Base-by-base conservation (phyloP, 2,888 invertebrate species). In the Harpalus rufipes region DNA sequence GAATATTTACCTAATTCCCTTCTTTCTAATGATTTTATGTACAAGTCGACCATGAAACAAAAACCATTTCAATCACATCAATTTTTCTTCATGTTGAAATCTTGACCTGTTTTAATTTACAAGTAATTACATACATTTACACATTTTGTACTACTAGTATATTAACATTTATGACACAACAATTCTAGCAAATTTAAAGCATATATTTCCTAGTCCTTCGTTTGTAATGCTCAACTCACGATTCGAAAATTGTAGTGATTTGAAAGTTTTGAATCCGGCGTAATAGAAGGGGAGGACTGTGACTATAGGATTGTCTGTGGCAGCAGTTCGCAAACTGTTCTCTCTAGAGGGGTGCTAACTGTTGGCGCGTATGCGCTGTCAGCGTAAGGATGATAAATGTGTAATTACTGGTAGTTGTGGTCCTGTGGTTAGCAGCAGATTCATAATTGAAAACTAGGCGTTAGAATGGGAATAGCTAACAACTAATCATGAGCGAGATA, bases 111-210 rank as follows among this genome's bases (percentile, higher is more conserved):
- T 74, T 44, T 16, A 74, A 18, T 74, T 74, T 44, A 44, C 44
- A 74, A 16, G 10, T 74, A 74, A 41, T 44, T 44, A 74, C 68
- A 63, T 68, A 39, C 32, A 32, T 44, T 41, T 74, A 74, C 14
- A 21, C 16, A 74, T 44, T 74, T 51, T 74, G 41, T 44, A 44
- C 16, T 4, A 41, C 12, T 65, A 7, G 21, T 21, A n/a, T 68
- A 68, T 68, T 41, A 68, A 68, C 63, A 63, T 63, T 68, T 74
- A 74, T 74, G 44, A 74, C 72, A 74, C 44, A 74, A 68, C 41
- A 68, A 65, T 10, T 72, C 39, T 72, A 72, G 39, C 1, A 44
- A 74, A 74, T 18, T 44, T 18, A 74, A 41, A 21, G 7, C 32
- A 39, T 32, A 7, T 39, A 41, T 72, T 74, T 74, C 44, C 44